Base-by-base conservation (phyloP, 2,888 invertebrate species). In the Julus scandinavius region DNA sequence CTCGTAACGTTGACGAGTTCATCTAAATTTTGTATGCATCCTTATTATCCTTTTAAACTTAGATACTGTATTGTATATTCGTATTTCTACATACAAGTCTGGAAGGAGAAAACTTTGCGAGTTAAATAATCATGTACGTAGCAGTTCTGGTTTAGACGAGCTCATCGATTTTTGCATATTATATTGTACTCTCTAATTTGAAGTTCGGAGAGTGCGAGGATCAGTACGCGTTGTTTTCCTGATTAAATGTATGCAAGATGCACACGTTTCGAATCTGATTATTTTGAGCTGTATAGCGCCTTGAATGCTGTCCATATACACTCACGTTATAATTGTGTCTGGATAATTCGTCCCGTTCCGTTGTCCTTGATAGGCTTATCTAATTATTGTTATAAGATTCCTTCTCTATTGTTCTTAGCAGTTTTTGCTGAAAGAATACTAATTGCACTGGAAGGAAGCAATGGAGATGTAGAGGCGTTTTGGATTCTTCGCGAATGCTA, bases 371-470 rank as follows among this genome's bases (percentile, higher is more conserved):
- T n/a, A n/a, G 63, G 63, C 63, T 63, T 63, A 63, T 63, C 63
- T 63, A 63, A 63, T 63, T n/a, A 63, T 63, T 63, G 63, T n/a
- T 63, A 63, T n/a, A 63, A 17, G 63, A 63, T 17, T 63, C n/a
- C 63, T 63, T 54, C 54, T 17, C n/a, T 63, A n/a, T 63, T 63
- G n/a, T 63, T 6, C 63, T 17, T 6, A 15, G 63, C n/a, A n/a
- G n/a, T 63, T 17, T 29, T 6, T 4, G 63, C 63, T n/a, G 63
- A 63, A 63, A n/a, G 63, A 63, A 63, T 63, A 63, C n/a, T 63
- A 63, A 63, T 63, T 63, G 63, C n/a, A 17, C 5, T n/a, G 3
- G 63, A 63, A 63, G 63, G n/a, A 63, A 63, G n/a, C 63, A 54
- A 6, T 15, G 54, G 54, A 63, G 5, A n/a, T 45, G 45, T 63